These are phyloP conservation scores for Kryphioiulus occultus DNA, from an alignment of 2,888 invertebrate genomes.

Conservation along the genomic window DNA sequence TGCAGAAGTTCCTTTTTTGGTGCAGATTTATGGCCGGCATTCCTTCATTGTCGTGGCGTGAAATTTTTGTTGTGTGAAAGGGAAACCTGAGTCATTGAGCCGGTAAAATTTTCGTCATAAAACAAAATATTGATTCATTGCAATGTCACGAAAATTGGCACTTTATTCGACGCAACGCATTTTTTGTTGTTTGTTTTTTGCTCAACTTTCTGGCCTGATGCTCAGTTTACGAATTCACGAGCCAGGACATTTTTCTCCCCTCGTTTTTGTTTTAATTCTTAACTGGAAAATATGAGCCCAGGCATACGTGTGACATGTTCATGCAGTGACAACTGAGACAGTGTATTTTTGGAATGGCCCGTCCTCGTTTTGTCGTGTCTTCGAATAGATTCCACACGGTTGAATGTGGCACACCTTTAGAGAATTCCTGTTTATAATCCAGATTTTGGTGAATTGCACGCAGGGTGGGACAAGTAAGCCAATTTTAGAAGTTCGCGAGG, in stretches of 20 bases:
- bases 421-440: background rate
- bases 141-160: background rate
- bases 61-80: background rate
- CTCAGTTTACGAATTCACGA: background rate
- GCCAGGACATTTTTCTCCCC: background rate
- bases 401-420: background rate
- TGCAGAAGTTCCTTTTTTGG: background rate
- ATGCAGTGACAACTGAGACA: background rate
- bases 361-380: background rate
- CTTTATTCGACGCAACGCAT: background rate
- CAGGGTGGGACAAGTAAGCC: background rate
- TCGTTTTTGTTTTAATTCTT: conserved; percentile 7
- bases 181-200: background rate
- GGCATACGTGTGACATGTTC: background rate
- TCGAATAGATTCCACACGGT: background rate
- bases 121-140: background rate
- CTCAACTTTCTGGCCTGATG: background rate
- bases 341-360: background rate
- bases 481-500: background rate
- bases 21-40: background rate
- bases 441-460: background rate
- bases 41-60: background rate
- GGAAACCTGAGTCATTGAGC: background rate
- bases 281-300: background rate
- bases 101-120: background rate